Conservation (phyloP, 2,113 vertebrate species). For the Panthera leo region DNA sequence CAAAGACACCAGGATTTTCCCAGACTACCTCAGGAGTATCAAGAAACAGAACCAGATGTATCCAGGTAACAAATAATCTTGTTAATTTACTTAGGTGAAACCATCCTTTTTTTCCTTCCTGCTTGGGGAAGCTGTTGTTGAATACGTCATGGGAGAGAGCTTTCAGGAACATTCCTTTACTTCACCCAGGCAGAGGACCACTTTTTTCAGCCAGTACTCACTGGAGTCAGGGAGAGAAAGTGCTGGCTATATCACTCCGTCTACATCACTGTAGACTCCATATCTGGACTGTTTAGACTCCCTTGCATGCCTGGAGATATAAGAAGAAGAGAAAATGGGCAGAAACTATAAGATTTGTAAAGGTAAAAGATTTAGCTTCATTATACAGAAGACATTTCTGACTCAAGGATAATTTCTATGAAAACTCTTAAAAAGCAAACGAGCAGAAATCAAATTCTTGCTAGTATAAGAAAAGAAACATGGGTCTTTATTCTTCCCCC, state of each 20-base stretch:
- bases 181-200: neutral
- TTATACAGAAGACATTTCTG: neutral
- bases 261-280: neutral
- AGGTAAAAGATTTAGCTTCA: neutral
- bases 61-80: neutral
- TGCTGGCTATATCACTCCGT: neutral
- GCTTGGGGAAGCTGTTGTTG: neutral
- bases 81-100: neutral
- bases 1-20: neutral
- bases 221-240: neutral
- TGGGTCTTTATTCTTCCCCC: neutral
- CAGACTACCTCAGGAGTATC: constrained; percentile 67
- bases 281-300: neutral
- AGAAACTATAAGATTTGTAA: neutral
- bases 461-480: neutral
- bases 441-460: neutral
- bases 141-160: neutral
- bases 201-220: neutral
- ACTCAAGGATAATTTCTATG: neutral
- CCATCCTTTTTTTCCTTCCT: neutral
- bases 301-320: neutral
- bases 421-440: neutral
- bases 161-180: neutral
- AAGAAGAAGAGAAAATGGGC: neutral
- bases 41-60: constrained; percentile 33